Evolutionary conservation across 2,888 invertebrate species (phyloP).

Genomic region (Eupithecia centaureata): DNA sequence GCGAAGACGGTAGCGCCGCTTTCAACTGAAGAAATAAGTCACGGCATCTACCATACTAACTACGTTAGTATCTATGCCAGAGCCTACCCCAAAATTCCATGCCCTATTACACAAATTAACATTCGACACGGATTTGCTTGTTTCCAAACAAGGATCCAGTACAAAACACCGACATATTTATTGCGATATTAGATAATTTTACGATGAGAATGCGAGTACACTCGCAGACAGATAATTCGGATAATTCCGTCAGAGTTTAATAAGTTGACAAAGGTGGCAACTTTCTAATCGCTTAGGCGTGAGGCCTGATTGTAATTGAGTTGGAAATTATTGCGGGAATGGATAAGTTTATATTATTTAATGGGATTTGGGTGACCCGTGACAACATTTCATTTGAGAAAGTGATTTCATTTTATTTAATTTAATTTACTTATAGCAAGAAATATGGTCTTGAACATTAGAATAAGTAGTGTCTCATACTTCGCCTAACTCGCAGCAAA

Average conservation of each 20-base stretch:
- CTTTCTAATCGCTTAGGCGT: conserved; percentile 75
- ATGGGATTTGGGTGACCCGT: conserved; percentile 22
- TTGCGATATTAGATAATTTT: conserved; percentile 79
- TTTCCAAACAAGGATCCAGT: conserved; percentile 73
- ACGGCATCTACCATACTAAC: background rate
- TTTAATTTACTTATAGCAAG: too few relatives aligned
- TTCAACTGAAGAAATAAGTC: background rate
- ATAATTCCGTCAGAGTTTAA: conserved; percentile 83
- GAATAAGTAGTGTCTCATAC: too few relatives aligned
- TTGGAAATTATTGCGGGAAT: conserved; percentile 74
- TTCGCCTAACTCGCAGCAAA: too few relatives aligned
- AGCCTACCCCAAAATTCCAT: conserved; percentile 61
- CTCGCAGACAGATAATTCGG: conserved; percentile 65
- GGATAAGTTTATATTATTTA: conserved; percentile 49
- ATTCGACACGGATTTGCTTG: conserved; percentile 75
- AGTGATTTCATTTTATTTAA: too few relatives aligned
- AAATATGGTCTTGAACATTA: too few relatives aligned
- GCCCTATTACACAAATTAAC: conserved; percentile 70
- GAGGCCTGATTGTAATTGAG: conserved; percentile 66
- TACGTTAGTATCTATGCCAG: conserved; percentile 3
- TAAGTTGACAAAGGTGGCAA: conserved; percentile 76
- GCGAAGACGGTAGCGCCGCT: background rate
- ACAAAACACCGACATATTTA: conserved; percentile 71
- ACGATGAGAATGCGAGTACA: conserved; percentile 82
- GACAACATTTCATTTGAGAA: conserved; percentile 28